Conservation (phyloP, 2,113 vertebrate genomes). For the Equus przewalskii region DNA sequence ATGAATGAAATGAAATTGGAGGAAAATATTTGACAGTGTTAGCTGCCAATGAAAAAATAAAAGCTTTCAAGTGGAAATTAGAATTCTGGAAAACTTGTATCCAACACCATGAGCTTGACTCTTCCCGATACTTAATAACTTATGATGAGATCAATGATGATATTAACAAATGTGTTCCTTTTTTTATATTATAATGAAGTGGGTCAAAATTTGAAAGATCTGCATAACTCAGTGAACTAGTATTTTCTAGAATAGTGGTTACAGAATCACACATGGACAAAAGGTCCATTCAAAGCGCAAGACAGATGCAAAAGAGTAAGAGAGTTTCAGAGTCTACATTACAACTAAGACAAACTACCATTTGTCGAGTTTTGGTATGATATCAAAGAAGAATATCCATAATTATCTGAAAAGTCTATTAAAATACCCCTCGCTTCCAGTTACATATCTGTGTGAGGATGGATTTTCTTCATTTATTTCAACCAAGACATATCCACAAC, state of each 20-base stretch:
- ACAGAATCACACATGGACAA: background rate
- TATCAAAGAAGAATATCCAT: slow-evolving; percentile 8
- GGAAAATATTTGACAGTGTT: background rate
- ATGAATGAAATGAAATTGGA: slow-evolving; percentile 29
- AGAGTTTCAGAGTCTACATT: background rate
- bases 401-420: background rate
- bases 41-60: background rate
- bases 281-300: background rate
- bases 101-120: background rate
- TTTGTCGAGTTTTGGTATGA: background rate
- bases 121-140: background rate
- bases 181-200: background rate
- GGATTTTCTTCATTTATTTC: slow-evolving; percentile 9
- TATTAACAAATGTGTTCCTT: slow-evolving; percentile 13
- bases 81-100: background rate
- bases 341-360: background rate
- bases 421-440: background rate
- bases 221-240: background rate
- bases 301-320: background rate
- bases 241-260: background rate
- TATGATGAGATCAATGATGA: background rate
- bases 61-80: slow-evolving; percentile 17
- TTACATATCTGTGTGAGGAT: background rate
- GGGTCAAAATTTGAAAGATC: background rate
- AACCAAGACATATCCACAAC: background rate